These are phyloP conservation scores for Synanthedon formicaeformis DNA, from an alignment of 2,888 invertebrate genomes.

Conservation along the genomic window DNA sequence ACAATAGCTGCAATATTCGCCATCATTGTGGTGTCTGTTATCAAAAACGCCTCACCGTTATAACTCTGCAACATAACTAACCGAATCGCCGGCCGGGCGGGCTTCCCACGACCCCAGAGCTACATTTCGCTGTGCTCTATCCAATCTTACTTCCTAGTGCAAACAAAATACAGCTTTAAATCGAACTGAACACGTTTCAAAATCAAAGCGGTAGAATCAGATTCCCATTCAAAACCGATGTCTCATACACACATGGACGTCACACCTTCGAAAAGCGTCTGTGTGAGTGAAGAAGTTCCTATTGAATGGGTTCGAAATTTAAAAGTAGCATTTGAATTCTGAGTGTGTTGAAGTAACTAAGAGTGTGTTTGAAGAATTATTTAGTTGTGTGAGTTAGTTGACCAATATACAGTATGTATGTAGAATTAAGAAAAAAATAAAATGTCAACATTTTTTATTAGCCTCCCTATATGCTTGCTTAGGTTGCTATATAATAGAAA, in stretches of 20 bases:
- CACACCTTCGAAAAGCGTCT: conserved; percentile 32
- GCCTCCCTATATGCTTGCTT: too few relatives aligned
- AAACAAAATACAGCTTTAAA: conserved; percentile 26
- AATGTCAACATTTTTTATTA: too few relatives aligned
- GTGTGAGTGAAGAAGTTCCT: conserved; percentile 23
- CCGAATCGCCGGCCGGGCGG: conserved; percentile 46
- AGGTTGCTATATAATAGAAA: too few relatives aligned
- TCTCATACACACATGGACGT: conserved; percentile 43
- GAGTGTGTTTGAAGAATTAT: background rate
- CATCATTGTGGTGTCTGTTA: conserved; percentile 9
- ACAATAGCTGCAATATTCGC: conserved; percentile 5
- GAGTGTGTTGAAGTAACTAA: background rate
- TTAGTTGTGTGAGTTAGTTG: conserved; percentile 42
- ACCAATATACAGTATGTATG: conserved; percentile 37
- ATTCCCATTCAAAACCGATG: conserved; percentile 54
- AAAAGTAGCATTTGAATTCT: conserved; percentile 1
- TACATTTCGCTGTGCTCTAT: conserved; percentile 61
- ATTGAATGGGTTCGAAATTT: conserved; percentile 7
- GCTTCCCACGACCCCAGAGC: conserved; percentile 64
- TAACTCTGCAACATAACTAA: conserved; percentile 37
- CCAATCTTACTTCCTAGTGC: conserved; percentile 62
- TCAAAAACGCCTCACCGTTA: conserved; percentile 57
- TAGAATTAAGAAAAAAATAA: too few relatives aligned
- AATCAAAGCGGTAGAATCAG: conserved; percentile 20
- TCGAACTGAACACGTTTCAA: conserved; percentile 17